Evolutionary conservation across 2,797 vertebrate genomes (phyloP).

Genomic region (Dipus sagitta): DNA sequence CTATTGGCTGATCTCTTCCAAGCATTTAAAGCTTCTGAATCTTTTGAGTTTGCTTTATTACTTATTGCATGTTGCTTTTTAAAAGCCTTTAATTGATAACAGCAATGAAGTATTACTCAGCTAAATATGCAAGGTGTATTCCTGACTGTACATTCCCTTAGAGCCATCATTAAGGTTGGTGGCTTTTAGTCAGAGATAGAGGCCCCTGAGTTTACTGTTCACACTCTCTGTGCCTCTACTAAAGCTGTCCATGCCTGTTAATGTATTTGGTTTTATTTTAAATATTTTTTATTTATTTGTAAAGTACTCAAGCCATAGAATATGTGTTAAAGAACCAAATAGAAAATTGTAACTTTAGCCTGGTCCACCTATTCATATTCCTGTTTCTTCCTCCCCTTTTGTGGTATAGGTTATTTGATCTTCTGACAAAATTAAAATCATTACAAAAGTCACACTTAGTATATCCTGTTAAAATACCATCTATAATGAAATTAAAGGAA

Average conservation of each 20-base stretch:
- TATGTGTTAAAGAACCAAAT: background rate
- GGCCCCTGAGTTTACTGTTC: background rate
- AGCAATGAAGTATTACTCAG: background rate
- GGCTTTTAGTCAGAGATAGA: background rate
- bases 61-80: background rate
- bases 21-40: background rate
- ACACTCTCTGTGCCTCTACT: background rate
- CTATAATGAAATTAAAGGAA: background rate
- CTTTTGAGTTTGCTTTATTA: background rate
- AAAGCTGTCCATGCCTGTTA: background rate
- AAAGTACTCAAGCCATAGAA: slow-evolving; percentile 15
- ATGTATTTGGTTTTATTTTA: background rate
- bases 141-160: background rate
- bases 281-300: slow-evolving; percentile 19
- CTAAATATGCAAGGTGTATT: background rate
- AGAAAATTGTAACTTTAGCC: background rate
- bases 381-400: background rate
- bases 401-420: background rate
- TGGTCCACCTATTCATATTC: background rate
- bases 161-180: background rate
- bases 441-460: background rate
- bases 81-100: background rate
- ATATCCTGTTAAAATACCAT: background rate
- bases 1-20: background rate
- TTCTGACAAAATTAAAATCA: slow-evolving; percentile 10